These are phyloP conservation scores for Coluber constrictor DNA, from an alignment of 2,797 vertebrate genomes.

Conservation along the genomic window DNA sequence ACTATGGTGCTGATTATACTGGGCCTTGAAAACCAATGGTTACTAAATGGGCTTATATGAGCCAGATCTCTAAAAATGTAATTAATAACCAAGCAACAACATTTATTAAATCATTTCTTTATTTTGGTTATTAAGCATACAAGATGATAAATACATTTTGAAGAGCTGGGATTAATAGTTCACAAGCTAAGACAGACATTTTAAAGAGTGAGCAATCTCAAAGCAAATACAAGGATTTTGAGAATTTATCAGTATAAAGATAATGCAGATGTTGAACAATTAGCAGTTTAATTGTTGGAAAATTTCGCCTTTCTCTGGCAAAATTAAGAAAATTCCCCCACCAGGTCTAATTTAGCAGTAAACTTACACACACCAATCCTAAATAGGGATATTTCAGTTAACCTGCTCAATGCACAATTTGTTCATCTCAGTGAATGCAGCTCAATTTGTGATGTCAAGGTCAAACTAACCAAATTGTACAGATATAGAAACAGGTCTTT, in stretches of 20 bases:
- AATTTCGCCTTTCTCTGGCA: background rate
- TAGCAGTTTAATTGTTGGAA: background rate
- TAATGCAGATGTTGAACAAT: background rate
- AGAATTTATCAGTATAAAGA: background rate
- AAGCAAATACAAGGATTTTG: background rate
- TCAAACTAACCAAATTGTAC: background rate
- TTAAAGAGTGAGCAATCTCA: background rate
- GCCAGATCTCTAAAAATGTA: background rate
- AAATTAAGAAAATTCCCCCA: background rate
- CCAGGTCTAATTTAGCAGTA: background rate
- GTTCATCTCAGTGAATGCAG: background rate
- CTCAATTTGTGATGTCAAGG: background rate
- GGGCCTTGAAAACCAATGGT: background rate
- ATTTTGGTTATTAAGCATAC: background rate
- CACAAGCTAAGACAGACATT: background rate
- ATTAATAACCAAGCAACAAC: background rate
- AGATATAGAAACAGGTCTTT: background rate
- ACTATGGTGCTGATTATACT: background rate
- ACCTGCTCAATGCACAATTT: background rate
- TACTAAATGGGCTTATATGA: background rate
- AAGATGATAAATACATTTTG: background rate
- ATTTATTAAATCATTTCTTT: background rate
- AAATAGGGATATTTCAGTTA: background rate
- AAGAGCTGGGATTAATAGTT: background rate
- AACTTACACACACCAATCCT: background rate